phyloP scores from a whole-genome alignment of 2,888 invertebrate genomes.

The Oxycera nigricornis region DNA sequence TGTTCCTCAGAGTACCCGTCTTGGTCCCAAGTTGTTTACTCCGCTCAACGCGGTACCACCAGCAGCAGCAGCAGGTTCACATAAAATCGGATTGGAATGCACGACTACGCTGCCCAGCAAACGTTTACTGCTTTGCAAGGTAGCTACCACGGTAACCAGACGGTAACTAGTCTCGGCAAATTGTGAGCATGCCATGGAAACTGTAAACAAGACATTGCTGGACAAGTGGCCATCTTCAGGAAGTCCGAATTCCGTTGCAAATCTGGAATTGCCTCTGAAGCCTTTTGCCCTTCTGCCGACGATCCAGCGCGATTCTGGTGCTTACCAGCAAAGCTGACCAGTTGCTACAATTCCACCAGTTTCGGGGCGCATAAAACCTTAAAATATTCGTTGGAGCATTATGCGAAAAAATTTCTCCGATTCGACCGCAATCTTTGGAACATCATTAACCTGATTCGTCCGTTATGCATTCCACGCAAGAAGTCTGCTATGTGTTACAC shows the following conservation, averaged over 20 bases:
- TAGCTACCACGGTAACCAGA: neutral
- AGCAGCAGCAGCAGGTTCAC: neutral
- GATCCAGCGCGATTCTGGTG: neutral
- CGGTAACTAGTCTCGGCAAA: neutral
- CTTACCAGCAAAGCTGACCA: neutral
- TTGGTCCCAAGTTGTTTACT: neutral
- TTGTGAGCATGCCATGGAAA: constrained; percentile 17
- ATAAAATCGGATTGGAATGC: constrained; percentile 1
- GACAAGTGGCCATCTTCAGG: constrained; percentile 21
- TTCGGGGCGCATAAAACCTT: too few relatives aligned
- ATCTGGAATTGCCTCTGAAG: neutral
- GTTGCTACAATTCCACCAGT: neutral
- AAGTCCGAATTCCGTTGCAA: constrained; percentile 1
- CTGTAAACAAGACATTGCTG: constrained; percentile 32
- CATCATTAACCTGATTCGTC: constrained; percentile 40
- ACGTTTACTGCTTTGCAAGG: neutral
- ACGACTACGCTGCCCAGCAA: neutral
- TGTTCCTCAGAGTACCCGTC: neutral
- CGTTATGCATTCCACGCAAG: constrained; percentile 31
- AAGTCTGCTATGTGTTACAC: constrained; percentile 23
- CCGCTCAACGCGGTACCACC: neutral
- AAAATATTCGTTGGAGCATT: constrained; percentile 9
- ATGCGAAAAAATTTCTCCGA: constrained; percentile 33
- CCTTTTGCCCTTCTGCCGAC: neutral
- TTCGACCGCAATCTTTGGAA: constrained; percentile 38